Base-by-base conservation (phyloP, 1,140 invertebrate species). In the Pseudomyrmex dendroicus region DNA sequence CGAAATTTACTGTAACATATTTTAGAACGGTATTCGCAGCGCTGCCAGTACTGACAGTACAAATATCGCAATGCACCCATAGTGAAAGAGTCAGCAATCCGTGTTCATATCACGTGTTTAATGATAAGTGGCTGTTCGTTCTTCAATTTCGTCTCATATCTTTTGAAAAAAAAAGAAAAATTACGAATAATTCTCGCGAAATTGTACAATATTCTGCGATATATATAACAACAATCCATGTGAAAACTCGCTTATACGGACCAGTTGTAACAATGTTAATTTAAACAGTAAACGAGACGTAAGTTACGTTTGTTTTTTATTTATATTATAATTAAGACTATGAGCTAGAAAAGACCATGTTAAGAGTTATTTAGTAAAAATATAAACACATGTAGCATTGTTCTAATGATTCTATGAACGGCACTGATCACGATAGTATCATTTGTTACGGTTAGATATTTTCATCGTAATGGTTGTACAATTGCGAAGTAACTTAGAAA, bases 281-380 rank as follows among this genome's bases (percentile, higher is more conserved):
- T 59, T 35, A 35, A 46, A 57, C 5, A 44, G 9, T 25, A 62
- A 44, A 66, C 20, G 9, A 56, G 54, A 20, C 9, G 10, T 74
- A 44, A 35, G 12, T 62, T 17, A 50, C 25, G 25, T 25, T 12
- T 52, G 50, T 54, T 17, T 44, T 8, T 48, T 67, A 48, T 64
- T 13, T 56, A 66, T 54, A 35, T 66, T 67, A 77, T 22, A 44
- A 77, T 20, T 77, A 56, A 66, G 62, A 20, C 54, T 73, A 61
- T 57, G 44, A 73, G 57, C 17, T 66, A 77, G 62, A 67, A 67
- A 77, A 46, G 73, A 77, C 48, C 73, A 77, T 17, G 73, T 66
- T 67, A 77, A 56, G n/a, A 15, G n/a, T 73, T 46, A 74, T 15
- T 74, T 64, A 76, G 52, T 64, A 66, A 63, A 59, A 74, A 25